phyloP scores from a whole-genome alignment of 2,888 invertebrate genomes.

The Caenorhabditis imperialis region DNA sequence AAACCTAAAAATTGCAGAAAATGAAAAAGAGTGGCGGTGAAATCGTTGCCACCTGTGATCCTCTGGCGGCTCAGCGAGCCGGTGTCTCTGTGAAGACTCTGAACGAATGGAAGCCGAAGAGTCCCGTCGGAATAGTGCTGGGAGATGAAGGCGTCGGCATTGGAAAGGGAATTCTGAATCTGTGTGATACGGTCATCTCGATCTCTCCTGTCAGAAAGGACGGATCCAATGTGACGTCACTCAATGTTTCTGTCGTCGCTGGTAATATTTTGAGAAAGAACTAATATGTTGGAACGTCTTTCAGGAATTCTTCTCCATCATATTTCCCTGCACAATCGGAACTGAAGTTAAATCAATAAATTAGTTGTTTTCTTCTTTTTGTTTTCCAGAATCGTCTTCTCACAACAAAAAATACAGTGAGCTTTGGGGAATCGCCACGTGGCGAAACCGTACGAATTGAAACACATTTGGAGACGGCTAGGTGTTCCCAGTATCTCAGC shows the following conservation, averaged over 20 bases:
- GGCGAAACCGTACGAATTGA: conserved; percentile 51
- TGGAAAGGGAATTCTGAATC: conserved; percentile 22
- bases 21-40: conserved; percentile 24
- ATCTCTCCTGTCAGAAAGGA: conserved; percentile 26
- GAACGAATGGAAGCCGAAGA: conserved; percentile 22
- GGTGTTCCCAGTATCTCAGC: conserved; percentile 7
- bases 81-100: conserved; percentile 25
- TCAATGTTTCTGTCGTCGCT: conserved; percentile 59
- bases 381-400: too few species aligned
- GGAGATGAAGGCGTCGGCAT: conserved; percentile 57
- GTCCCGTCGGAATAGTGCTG: conserved; percentile 33
- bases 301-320: conserved; percentile 51
- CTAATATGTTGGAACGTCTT: too few species aligned
- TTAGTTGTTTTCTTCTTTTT: too few species aligned
- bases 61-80: conserved; percentile 32
- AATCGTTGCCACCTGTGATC: conserved; percentile 52
- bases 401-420: too few species aligned
- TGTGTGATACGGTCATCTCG: conserved; percentile 48
- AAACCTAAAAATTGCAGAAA: neutral
- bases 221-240: conserved; percentile 41
- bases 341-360: too few species aligned
- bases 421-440: too few species aligned
- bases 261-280: conserved; percentile 43
- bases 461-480: conserved; percentile 40
- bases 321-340: conserved; percentile 35